These are phyloP conservation scores for Chondrilla cf. caribensis DNA, from an alignment of 37 sponge, comb jelly and placozoan species.

Conservation along the genomic window DNA sequence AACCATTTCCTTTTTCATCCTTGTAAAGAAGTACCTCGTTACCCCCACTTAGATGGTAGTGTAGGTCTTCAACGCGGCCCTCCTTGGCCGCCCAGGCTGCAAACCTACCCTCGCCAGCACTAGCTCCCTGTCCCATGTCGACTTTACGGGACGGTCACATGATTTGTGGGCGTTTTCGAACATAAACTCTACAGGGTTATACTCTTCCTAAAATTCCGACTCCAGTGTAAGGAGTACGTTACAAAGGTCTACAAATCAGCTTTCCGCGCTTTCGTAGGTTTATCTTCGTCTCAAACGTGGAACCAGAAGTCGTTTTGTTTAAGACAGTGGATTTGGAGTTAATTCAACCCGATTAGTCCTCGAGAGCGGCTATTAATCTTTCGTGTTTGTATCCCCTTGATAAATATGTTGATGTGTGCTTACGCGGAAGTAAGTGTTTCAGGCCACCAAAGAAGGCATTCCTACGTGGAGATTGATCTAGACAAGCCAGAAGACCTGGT, in stretches of 20 bases:
- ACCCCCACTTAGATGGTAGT: conserved; percentile 33
- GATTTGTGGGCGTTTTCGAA: neutral
- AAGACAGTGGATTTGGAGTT: no score
- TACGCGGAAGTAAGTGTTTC: conserved; percentile 23
- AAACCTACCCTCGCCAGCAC: neutral
- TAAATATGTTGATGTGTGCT: conserved; percentile 22
- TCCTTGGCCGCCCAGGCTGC: conserved; percentile 72
- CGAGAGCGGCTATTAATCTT: no score
- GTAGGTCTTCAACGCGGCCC: conserved; percentile 55
- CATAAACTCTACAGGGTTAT: neutral
- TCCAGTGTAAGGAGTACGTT: no score
- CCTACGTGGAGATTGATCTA: conserved; percentile 17
- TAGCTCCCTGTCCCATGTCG: no score
- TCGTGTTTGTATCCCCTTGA: no score
- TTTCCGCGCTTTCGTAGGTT: no score
- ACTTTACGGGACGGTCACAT: neutral
- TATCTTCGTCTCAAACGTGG: no score
- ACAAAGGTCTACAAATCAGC: no score
- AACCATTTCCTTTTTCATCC: neutral
- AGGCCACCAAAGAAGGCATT: conserved; percentile 1
- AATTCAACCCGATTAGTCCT: no score
- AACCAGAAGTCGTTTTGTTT: no score
- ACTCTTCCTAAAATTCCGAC: conserved; percentile 14
- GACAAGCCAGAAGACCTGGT: neutral
- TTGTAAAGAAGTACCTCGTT: neutral